A percentile compares a stretch with the other conserved stretches of the same genome.
phyloP scores from a whole-genome alignment of 2,113 vertebrate species.

The Psittacula cyanocephala region DNA sequence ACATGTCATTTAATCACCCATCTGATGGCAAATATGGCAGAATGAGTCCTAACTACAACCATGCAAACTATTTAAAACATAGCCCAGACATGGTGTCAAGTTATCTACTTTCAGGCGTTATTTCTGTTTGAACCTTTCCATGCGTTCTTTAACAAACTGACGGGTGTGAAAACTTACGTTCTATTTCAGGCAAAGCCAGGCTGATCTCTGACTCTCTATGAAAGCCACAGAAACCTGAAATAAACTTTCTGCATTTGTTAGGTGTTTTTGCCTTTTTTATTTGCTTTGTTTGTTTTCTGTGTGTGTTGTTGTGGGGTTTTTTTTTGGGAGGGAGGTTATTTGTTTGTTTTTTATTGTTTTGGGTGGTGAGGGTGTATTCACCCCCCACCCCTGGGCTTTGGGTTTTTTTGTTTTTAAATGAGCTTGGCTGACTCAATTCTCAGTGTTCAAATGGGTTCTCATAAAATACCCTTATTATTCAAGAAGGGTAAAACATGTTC shows the following conservation, averaged over 20 bases:
- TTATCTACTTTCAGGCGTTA: not conserved
- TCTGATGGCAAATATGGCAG: not conserved
- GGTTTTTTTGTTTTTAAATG: not conserved
- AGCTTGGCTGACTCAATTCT: not conserved
- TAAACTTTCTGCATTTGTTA: not conserved
- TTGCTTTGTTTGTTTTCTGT: not conserved
- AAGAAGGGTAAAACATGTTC: not conserved
- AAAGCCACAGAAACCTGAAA: not conserved
- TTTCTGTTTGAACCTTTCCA: not conserved
- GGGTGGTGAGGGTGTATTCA: fast-evolving
- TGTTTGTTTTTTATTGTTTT: not conserved
- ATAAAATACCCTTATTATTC: not conserved
- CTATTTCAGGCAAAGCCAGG: conserved; percentile 20
- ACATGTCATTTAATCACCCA: not conserved
- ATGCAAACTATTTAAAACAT: not conserved
- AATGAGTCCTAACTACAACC: not conserved
- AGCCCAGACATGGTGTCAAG: not conserved
- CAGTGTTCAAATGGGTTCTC: not conserved
- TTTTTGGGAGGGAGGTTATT: no score
- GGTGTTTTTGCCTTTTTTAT: not conserved
- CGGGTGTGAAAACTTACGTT: not conserved
- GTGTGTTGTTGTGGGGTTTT: not conserved
- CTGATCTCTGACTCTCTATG: not conserved
- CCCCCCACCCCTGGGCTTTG: no score
- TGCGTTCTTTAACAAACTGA: conserved; percentile 10